Conservation (phyloP, 2,888 invertebrate genomes). For the Nezara viridula region DNA sequence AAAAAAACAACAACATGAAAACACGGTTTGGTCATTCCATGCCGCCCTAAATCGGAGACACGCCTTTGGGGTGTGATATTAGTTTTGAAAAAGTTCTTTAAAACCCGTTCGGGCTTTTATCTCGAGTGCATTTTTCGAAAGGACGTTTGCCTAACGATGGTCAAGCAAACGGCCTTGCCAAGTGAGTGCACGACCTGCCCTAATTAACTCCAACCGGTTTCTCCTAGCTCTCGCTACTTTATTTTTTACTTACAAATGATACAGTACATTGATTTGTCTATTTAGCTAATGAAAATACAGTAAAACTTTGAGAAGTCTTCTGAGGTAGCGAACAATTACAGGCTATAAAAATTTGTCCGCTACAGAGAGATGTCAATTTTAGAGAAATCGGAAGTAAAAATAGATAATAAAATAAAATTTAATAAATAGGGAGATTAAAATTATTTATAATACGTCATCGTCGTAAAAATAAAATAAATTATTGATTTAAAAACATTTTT, state of each 20-base stretch:
- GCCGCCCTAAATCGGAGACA: slow-evolving; percentile 30
- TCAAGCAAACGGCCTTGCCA: not conserved
- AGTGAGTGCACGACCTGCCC: not conserved
- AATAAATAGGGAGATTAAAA: no score
- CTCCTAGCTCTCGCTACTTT: not conserved
- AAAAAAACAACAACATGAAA: not conserved
- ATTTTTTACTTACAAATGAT: not conserved
- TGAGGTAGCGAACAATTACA: no score
- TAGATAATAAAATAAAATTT: no score
- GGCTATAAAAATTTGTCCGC: no score
- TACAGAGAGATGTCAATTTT: no score
- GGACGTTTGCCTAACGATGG: slow-evolving; percentile 41
- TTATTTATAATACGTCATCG: no score
- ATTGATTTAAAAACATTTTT: no score
- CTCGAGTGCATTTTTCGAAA: slow-evolving; percentile 36
- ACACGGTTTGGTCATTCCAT: not conserved
- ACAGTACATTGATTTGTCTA: not conserved
- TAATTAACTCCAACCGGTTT: slow-evolving; percentile 5
- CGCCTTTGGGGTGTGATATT: not conserved
- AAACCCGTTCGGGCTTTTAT: not conserved
- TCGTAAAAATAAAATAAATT: no score
- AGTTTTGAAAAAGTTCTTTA: slow-evolving; percentile 33
- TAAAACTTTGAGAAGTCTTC: no score
- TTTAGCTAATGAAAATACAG: not conserved
- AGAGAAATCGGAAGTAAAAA: no score